Conservation (phyloP, 2,888 invertebrate genomes). For the Frankliniella fusca region DNA sequence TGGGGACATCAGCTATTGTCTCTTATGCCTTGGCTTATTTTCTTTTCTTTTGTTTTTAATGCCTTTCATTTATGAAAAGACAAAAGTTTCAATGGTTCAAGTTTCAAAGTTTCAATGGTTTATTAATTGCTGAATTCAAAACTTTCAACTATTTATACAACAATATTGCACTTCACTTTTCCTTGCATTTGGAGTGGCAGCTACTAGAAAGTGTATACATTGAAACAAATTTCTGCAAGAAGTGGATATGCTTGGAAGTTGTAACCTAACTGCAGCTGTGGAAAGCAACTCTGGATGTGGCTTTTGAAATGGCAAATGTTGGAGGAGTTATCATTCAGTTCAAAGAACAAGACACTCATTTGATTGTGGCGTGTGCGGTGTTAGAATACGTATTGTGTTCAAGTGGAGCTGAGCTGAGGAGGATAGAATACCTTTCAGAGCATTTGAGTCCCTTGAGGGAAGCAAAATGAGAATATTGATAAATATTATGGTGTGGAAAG, state of each 20-base stretch:
- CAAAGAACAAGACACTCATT: neutral
- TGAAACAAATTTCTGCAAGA: neutral
- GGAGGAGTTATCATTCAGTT: neutral
- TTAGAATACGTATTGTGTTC: neutral
- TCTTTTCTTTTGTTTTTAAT: slow-evolving; percentile 11
- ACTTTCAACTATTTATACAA: neutral
- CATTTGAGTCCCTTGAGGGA: neutral
- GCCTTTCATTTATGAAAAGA: neutral
- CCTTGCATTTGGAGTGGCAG: neutral
- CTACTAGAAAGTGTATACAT: neutral
- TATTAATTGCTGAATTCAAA: neutral
- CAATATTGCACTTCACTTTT: neutral
- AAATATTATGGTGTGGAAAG: slow-evolving; percentile 15
- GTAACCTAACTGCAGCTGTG: slow-evolving; percentile 6
- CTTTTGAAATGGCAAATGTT: slow-evolving; percentile 17
- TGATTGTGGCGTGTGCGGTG: neutral
- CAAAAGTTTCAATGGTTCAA: neutral
- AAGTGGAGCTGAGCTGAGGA: slow-evolving; percentile 3
- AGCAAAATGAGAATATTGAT: neutral
- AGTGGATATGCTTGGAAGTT: neutral
- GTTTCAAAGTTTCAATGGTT: neutral
- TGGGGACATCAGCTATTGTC: neutral
- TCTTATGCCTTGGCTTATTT: neutral
- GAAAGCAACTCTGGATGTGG: slow-evolving; percentile 7
- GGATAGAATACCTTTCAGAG: slow-evolving; percentile 6